Percentiles rank a stretch among this genome's conserved stretches.
These are phyloP conservation scores for Sceloporus tristichus DNA, from an alignment of 2,113 vertebrate species.

Conservation along the genomic window DNA sequence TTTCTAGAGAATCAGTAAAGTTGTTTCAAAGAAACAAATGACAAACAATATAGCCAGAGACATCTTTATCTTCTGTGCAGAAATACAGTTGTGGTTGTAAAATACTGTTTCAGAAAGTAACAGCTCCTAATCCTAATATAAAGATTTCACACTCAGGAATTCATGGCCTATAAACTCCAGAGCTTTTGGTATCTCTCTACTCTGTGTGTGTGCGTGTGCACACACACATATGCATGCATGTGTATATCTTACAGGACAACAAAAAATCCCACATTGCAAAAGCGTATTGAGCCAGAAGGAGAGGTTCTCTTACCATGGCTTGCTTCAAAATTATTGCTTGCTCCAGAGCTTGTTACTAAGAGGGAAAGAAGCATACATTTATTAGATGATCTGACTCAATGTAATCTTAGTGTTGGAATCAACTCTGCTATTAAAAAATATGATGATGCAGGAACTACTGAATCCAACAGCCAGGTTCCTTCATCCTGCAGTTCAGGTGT, in stretches of 20 bases:
- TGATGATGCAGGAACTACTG: background rate
- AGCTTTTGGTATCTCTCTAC: background rate
- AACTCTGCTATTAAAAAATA: too few relatives aligned
- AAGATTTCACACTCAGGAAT: fast-evolving
- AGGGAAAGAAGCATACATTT: slow-evolving; percentile 30
- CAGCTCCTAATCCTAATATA: background rate
- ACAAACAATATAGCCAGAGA: background rate
- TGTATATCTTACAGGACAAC: background rate
- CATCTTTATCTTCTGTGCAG: background rate
- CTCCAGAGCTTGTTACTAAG: slow-evolving; percentile 54
- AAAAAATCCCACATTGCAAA: background rate
- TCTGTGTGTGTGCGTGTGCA: background rate
- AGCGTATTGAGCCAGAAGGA: background rate
- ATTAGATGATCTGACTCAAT: background rate
- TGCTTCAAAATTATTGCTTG: slow-evolving; percentile 4
- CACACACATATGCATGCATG: too few relatives aligned
- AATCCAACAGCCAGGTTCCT: background rate
- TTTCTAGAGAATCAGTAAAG: background rate
- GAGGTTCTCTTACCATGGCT: slow-evolving; percentile 59
- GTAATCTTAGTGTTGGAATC: background rate
- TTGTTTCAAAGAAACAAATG: background rate
- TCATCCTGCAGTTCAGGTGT: background rate
- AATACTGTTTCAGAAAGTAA: background rate
- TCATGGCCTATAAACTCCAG: background rate
- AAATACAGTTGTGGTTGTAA: background rate